phyloP scores from a whole-genome alignment of 2,113 vertebrate species.

The Semnopithecus entellus region DNA sequence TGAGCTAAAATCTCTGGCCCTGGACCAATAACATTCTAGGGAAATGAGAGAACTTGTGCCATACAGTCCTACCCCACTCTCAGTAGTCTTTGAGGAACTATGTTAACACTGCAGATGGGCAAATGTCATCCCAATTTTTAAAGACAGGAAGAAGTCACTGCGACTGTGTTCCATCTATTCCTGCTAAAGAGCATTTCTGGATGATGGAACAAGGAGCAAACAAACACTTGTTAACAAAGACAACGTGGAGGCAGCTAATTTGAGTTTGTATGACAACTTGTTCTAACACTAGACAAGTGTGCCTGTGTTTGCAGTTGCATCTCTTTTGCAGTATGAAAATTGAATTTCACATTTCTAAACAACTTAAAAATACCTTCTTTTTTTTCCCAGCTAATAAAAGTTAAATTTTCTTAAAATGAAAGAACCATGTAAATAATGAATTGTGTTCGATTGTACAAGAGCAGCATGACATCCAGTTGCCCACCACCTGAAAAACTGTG shows the following conservation, averaged over 20 bases:
- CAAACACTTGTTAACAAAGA: neutral
- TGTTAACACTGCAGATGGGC: neutral
- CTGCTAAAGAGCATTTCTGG: neutral
- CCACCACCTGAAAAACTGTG: neutral
- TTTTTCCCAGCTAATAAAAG: neutral
- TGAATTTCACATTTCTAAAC: neutral
- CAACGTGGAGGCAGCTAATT: neutral
- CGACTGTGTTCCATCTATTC: neutral
- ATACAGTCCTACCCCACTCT: neutral
- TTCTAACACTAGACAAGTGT: neutral
- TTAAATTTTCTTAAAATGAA: neutral
- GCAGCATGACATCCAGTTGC: neutral
- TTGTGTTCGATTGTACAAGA: neutral
- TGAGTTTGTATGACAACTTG: neutral
- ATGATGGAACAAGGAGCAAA: conserved; percentile 11
- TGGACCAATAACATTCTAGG: conserved; percentile 24
- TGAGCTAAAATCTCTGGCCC: conserved; percentile 36
- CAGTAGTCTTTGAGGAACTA: conserved; percentile 27
- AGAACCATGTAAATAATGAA: neutral
- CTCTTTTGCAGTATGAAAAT: neutral
- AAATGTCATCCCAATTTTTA: conserved; percentile 44
- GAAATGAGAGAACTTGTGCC: neutral
- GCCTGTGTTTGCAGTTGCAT: neutral
- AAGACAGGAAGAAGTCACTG: conserved; percentile 10
- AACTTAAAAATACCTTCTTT: neutral